Conservation (phyloP, 2,888 invertebrate genomes). For the Cataglyphis albicans region DNA sequence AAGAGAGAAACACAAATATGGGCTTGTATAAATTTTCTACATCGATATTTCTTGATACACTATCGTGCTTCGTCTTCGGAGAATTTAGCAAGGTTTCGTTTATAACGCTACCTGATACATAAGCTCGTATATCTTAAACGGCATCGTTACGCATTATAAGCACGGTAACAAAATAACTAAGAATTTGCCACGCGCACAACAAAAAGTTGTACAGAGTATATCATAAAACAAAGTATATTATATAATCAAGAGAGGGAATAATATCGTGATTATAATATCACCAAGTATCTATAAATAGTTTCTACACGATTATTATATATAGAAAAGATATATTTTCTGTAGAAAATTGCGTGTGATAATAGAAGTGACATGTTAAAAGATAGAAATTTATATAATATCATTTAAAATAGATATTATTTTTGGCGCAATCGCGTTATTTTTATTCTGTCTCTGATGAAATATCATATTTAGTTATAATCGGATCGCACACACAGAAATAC, state of each 20-base stretch:
- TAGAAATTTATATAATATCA: conserved; percentile 1
- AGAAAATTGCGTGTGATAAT: neutral
- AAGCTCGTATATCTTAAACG: conserved; percentile 59
- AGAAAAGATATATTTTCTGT: neutral
- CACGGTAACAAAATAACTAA: conserved; percentile 45
- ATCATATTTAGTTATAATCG: conserved; percentile 23
- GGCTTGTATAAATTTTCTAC: conserved; percentile 46
- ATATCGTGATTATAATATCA: neutral
- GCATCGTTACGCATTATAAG: conserved; percentile 58
- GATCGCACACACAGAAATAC: conserved; percentile 11
- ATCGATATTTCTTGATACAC: conserved; percentile 44
- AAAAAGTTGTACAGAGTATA: conserved; percentile 26
- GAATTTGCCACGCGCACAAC: conserved; percentile 48
- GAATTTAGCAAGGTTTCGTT: conserved; percentile 54
- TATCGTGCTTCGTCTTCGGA: conserved; percentile 43
- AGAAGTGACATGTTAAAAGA: neutral
- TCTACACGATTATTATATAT: neutral
- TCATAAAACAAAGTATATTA: neutral
- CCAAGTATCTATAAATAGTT: neutral
- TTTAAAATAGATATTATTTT: conserved; percentile 28
- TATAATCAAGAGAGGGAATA: neutral
- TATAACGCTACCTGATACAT: conserved; percentile 47
- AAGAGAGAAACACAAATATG: neutral
- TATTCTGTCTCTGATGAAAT: conserved; percentile 16
- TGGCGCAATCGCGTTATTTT: conserved; percentile 13